Conservation (phyloP, 2,888 invertebrate species). For the Erebia ligea region DNA sequence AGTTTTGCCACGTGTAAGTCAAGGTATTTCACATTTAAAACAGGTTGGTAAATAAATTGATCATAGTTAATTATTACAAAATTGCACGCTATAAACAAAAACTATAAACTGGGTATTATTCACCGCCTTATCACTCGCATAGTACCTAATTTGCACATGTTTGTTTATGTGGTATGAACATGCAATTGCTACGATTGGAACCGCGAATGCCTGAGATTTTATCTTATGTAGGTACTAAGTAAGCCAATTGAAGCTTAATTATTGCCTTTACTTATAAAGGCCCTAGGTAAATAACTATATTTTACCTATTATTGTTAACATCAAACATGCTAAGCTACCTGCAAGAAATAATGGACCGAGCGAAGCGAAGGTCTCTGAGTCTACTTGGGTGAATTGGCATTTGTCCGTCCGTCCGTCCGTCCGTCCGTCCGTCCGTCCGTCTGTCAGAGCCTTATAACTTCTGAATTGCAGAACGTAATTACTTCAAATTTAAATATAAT, state of each 20-base stretch:
- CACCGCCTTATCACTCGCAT: neutral
- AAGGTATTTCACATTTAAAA: neutral
- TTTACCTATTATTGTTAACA: neutral
- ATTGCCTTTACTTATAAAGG: neutral
- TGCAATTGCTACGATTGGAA: neutral
- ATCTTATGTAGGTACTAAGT: neutral
- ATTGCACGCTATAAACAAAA: neutral
- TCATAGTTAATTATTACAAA: neutral
- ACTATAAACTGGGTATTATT: neutral
- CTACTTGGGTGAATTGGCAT: no score
- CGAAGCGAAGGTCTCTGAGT: no score
- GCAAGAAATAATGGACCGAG: no score
- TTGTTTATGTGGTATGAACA: neutral
- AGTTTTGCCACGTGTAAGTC: neutral
- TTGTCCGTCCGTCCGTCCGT: no score
- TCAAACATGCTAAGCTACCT: no score
- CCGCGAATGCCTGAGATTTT: neutral
- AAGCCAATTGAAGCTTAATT: neutral
- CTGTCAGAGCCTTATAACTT: no score
- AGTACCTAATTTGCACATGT: neutral
- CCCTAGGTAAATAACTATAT: neutral
- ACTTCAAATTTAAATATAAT: no score
- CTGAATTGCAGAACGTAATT: no score
- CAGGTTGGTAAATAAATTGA: neutral
- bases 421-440: no score